Percentiles rank a stretch among this genome's conserved stretches.
phyloP scores from a whole-genome alignment of 2,888 invertebrate species.

The Dolichomitus sp. region DNA sequence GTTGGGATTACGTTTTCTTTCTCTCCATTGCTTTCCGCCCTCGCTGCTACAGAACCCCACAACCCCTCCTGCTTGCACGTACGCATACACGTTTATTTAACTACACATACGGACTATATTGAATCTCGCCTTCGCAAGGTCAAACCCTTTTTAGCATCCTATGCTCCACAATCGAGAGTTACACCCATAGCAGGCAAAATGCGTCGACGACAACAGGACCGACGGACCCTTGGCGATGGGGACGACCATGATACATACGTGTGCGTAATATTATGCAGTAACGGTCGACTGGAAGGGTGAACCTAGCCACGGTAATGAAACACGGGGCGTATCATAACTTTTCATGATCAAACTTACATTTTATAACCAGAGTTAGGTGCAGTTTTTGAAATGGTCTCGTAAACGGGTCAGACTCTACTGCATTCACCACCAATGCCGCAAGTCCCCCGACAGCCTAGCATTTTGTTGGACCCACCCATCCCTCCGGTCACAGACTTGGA shows the following conservation, averaged over 20 bases:
- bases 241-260: slow-evolving; percentile 5
- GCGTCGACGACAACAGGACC: slow-evolving; percentile 1
- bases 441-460: neutral
- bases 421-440: neutral
- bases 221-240: slow-evolving; percentile 7
- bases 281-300: slow-evolving; percentile 25
- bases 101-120: slow-evolving; percentile 23
- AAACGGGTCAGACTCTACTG: slow-evolving; percentile 32
- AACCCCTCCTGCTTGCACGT: neutral
- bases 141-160: slow-evolving; percentile 17
- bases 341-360: slow-evolving; percentile 67
- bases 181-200: neutral
- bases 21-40: slow-evolving; percentile 15
- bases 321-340: slow-evolving; percentile 60
- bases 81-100: slow-evolving; percentile 18
- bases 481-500: neutral
- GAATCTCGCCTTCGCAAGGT: slow-evolving; percentile 7
- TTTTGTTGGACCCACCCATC: slow-evolving; percentile 14
- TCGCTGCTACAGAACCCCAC: neutral
- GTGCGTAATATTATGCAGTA: slow-evolving; percentile 8
- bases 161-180: slow-evolving; percentile 1
- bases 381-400: slow-evolving; percentile 62
- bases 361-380: slow-evolving; percentile 60
- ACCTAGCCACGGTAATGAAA: slow-evolving; percentile 49
- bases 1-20: slow-evolving; percentile 61